phyloP scores from a whole-genome alignment of 2,888 invertebrate genomes.

The Cantharis nigra region DNA sequence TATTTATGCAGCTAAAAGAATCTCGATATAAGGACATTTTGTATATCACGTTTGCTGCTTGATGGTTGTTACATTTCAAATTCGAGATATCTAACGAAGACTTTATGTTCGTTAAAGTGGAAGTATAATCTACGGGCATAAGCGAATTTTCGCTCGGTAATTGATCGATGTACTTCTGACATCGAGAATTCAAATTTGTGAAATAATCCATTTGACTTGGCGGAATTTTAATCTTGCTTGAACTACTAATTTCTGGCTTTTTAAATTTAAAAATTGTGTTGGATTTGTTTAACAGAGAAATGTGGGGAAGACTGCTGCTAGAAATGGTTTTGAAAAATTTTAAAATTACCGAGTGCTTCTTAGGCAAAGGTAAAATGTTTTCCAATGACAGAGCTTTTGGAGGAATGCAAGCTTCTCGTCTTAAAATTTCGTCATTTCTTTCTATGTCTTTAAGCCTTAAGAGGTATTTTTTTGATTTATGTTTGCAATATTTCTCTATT shows the following conservation, averaged over 20 bases:
- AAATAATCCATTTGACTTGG: not conserved
- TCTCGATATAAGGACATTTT: not conserved
- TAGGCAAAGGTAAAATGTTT: conserved; percentile 35
- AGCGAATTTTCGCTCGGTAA: not conserved
- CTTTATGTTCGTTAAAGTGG: not conserved
- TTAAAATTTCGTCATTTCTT: conserved; percentile 33
- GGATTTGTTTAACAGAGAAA: not conserved
- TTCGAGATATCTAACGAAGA: not conserved
- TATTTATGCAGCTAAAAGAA: not conserved
- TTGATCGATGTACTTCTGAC: not conserved
- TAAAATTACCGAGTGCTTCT: not conserved
- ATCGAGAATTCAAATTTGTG: not conserved
- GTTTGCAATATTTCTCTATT: conserved; percentile 32
- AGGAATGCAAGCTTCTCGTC: conserved; percentile 33
- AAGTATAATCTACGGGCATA: not conserved
- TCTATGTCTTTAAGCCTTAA: conserved; percentile 37
- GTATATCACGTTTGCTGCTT: not conserved
- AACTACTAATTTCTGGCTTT: not conserved
- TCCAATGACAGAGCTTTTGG: conserved; percentile 28
- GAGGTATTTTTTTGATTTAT: conserved; percentile 28
- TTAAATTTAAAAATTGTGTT: not conserved
- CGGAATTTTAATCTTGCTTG: not conserved
- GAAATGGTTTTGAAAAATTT: not conserved
- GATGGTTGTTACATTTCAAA: not conserved
- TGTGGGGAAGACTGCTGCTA: not conserved